Evolutionary conservation across 1,140 invertebrate species (phyloP), one percentile per base, ranked within the genome.

Genomic region (Dufourea novaeangliae): DNA sequence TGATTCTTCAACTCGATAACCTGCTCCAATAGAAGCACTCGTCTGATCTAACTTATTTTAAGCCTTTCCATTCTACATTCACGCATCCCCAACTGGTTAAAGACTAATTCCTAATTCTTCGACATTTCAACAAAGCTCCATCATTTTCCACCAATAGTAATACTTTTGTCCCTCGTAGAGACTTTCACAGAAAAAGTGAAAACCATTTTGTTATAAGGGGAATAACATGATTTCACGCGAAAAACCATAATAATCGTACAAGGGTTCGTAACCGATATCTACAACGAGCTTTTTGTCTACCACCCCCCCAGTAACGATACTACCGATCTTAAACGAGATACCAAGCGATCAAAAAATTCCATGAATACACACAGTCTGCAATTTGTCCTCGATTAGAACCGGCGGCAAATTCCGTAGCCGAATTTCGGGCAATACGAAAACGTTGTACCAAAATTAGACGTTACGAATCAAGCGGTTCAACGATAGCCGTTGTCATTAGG

Each of bases 401-500:
- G 25, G 7, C 3, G n/a, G 7, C 3, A 14, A 27, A 34, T 34
- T 50, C 25, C 12, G 20, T 7, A 22, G 17, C 29, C 50, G 32
- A 61, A n/a, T 12, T 66, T 25, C 12, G 29, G 12, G n/a, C 56
- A 70, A 71, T 22, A 56, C 17, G 20, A 54, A 39, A 29, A 22
- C 27, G 20, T 10, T 34, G 57, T 7, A 39, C 34, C 37, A 72
- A 52, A 80, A 76, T 80, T 72, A 72, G 56, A 37, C 46, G 29
- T 52, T 0, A 22, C n/a, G 22, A 11, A 52, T 20, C 2, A n/a
- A 44, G 29, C 10, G 64, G 63, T 70, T 41, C 44, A 41, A 57
- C 41, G 37, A 25, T 20, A 32, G 29, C 34, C 46, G 66, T 72
- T n/a, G 62, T 67, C 54, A 81, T 85, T 79, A 68, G 44, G 59